Percentiles rank a stretch among this genome's conserved stretches.
Evolutionary conservation across 2,797 vertebrate genomes (phyloP).

Genomic region (Darevskia nairensis): DNA sequence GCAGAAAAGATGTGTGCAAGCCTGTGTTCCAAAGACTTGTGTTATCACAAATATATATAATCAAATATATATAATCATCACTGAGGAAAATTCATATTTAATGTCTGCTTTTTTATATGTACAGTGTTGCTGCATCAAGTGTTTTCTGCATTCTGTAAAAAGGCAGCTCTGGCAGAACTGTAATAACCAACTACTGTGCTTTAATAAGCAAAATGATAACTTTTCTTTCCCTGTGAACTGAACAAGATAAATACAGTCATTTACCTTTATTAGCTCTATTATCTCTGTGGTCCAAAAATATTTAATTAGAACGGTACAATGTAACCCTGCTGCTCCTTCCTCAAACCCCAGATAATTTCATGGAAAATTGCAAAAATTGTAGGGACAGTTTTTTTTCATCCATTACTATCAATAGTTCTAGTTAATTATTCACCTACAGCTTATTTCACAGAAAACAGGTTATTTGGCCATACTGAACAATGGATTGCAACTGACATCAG

Average conservation of each 20-base stretch:
- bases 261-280: constrained; percentile 31
- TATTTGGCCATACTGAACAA: not conserved
- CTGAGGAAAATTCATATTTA: constrained; percentile 4
- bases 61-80: constrained; percentile 2
- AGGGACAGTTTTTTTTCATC: not conserved
- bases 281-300: not conserved
- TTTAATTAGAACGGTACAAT: constrained; percentile 26
- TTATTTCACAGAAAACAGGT: constrained; percentile 12
- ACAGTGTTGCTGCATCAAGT: constrained; percentile 7
- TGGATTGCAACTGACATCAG: not conserved
- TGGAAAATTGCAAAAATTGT: not conserved
- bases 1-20: not conserved
- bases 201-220: constrained; percentile 5
- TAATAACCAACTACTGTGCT: constrained; percentile 25
- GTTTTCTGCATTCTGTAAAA: not conserved
- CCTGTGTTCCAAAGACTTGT: not conserved
- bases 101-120: not conserved
- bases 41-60: constrained; percentile 7
- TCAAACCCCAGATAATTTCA: constrained; percentile 16
- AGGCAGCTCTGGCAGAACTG: not conserved
- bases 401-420: not conserved
- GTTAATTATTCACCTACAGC: not conserved
- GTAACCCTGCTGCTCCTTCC: not conserved
- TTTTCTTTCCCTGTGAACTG: not conserved
- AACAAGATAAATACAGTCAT: constrained; percentile 22